Percentiles rank a stretch among this genome's conserved stretches.
Evolutionary conservation across 1,140 invertebrate species (phyloP).

Genomic region (Carcinoscorpius rotundicauda): DNA sequence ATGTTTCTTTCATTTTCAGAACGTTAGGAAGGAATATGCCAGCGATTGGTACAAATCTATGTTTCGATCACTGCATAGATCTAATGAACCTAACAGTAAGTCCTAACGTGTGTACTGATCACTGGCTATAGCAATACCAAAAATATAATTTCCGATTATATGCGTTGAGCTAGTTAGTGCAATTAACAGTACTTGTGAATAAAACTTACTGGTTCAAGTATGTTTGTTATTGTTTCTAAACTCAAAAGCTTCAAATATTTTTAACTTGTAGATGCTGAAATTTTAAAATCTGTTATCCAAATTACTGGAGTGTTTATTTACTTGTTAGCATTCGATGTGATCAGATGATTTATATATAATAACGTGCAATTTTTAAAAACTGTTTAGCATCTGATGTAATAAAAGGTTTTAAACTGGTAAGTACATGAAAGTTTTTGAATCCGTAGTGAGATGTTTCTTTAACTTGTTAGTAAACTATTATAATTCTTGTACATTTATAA

Average conservation of each 20-base stretch:
- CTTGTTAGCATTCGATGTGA: too few species aligned
- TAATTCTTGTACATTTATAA: neutral
- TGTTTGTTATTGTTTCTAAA: neutral
- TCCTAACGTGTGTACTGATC: neutral
- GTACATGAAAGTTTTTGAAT: too few species aligned
- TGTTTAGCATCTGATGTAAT: too few species aligned
- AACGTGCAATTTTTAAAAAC: too few species aligned
- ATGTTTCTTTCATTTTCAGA: constrained; percentile 9
- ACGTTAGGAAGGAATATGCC: constrained; percentile 51
- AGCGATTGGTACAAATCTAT: constrained; percentile 94
- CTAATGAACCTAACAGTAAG: constrained; percentile 27
- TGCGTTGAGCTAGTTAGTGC: neutral
- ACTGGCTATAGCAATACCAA: neutral
- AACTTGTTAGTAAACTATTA: neutral
- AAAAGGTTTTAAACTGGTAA: too few species aligned
- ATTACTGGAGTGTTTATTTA: too few species aligned
- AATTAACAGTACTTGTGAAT: neutral
- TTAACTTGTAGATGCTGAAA: too few species aligned
- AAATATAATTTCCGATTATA: neutral
- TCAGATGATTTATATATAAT: too few species aligned
- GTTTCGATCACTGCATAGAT: constrained; percentile 80
- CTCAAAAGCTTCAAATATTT: constrained; percentile 6
- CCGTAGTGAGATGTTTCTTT: neutral
- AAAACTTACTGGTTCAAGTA: neutral
- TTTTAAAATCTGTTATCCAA: too few species aligned